These are phyloP conservation scores for Potamilus streckersoni DNA, from an alignment of 1,140 invertebrate genomes.

Conservation along the genomic window DNA sequence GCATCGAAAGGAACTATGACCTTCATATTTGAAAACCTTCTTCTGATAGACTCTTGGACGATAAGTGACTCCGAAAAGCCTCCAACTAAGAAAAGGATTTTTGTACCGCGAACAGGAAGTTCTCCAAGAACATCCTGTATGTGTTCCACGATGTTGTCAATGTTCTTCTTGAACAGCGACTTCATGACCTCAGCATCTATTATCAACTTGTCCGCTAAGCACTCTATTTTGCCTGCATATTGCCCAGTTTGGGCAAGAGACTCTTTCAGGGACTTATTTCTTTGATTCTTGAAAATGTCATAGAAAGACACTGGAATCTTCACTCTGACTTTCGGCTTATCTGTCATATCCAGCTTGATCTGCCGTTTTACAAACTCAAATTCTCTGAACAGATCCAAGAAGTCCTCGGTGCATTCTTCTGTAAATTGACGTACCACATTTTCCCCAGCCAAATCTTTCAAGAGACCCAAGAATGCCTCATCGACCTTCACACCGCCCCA, in stretches of 20 bases:
- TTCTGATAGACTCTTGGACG: constrained; percentile 20
- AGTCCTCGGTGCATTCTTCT: constrained; percentile 15
- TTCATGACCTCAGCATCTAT: constrained; percentile 16
- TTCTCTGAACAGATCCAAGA: constrained; percentile 24
- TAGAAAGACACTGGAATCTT: constrained; percentile 22
- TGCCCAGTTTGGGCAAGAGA: constrained; percentile 3
- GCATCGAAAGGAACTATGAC: constrained; percentile 27
- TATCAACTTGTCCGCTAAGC: constrained; percentile 19
- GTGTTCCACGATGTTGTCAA: constrained; percentile 21
- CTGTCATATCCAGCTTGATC: constrained; percentile 13
- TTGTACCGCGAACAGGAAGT: constrained; percentile 6
- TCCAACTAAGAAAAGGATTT: constrained; percentile 23
- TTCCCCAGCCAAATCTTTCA: constrained; percentile 15
- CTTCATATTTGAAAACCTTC: constrained; percentile 21
- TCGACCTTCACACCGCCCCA: constrained; percentile 32
- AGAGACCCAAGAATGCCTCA: constrained; percentile 17
- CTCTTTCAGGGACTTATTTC: constrained; percentile 1
- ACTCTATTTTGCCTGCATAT: constrained; percentile 13
- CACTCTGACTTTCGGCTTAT: constrained; percentile 6
- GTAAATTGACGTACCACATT: constrained; percentile 13
- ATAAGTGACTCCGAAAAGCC: constrained; percentile 23
- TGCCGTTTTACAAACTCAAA: constrained; percentile 27
- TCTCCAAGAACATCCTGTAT: constrained; percentile 22
- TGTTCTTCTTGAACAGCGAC: constrained; percentile 19
- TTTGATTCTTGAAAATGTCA: constrained; percentile 9